These are phyloP conservation scores for Steinernema feltiae DNA, from an alignment of 1,140 invertebrate species.

Conservation along the genomic window DNA sequence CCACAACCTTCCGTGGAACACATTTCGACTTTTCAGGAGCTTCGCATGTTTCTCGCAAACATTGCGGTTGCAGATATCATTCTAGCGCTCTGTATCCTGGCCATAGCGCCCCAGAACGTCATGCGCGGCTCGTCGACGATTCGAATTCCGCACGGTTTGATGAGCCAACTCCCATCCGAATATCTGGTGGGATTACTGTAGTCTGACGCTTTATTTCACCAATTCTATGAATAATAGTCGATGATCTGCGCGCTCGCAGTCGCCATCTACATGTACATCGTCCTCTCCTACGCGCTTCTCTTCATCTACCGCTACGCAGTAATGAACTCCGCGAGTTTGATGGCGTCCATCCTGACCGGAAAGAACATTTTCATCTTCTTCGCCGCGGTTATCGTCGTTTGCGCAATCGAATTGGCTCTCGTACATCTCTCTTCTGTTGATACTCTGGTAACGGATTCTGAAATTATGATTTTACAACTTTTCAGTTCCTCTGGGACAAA, in stretches of 20 bases:
- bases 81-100: not conserved
- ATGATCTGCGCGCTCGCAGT: not conserved
- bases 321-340: not conserved
- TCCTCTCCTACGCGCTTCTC: not conserved
- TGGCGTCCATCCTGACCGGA: not conserved
- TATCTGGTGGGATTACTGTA: too few species aligned
- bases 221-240: not conserved
- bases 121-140: not conserved
- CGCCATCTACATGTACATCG: constrained; percentile 9
- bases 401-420: not conserved
- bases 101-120: not conserved
- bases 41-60: not conserved
- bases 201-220: not conserved
- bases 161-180: not conserved
- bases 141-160: not conserved
- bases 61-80: not conserved
- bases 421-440: not conserved
- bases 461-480: too few species aligned
- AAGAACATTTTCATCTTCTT: constrained; percentile 6
- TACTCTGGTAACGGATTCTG: not conserved
- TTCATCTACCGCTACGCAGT: not conserved
- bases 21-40: not conserved
- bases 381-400: not conserved
- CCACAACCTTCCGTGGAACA: too few species aligned
- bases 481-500: constrained; percentile 10